Evolutionary conservation across 2,888 invertebrate species (phyloP).

Genomic region (Ochropleura plecta): DNA sequence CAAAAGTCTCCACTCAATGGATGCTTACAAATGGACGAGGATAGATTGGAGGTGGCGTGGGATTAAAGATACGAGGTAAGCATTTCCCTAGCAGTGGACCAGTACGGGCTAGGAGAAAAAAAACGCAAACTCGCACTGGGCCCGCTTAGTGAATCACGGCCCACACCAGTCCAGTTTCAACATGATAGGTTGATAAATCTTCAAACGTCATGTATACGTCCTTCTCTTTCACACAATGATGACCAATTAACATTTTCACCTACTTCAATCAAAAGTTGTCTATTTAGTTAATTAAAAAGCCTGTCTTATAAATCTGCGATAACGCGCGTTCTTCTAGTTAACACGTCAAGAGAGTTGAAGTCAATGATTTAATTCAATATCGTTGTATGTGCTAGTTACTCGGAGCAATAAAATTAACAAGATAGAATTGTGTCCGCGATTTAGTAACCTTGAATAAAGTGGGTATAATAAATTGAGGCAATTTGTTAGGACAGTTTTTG

Average conservation of each 20-base stretch:
- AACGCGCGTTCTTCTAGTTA: conserved; percentile 18
- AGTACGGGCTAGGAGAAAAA: no score
- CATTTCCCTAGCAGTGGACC: no score
- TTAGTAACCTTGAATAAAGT: conserved; percentile 33
- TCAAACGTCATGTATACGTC: not conserved
- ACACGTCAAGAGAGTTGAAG: conserved; percentile 5
- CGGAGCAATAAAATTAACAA: conserved; percentile 35
- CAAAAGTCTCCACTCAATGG: no score
- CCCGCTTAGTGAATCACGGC: no score
- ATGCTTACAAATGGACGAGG: no score
- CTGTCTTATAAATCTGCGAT: conserved; percentile 34
- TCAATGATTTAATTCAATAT: conserved; percentile 37
- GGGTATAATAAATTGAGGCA: not conserved
- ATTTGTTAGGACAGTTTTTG: conserved; percentile 1
- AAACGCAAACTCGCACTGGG: no score
- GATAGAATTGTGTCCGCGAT: conserved; percentile 28
- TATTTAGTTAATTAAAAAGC: conserved; percentile 8
- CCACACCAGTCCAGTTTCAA: no score
- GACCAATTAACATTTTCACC: conserved; percentile 20
- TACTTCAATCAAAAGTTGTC: conserved; percentile 30
- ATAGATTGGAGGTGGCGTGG: no score
- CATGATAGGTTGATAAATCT: no score
- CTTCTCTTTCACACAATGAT: not conserved
- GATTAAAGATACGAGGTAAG: no score
- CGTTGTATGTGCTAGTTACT: conserved; percentile 9